phyloP scores from a whole-genome alignment of 1,140 invertebrate species.

The Whitmania pigra region DNA sequence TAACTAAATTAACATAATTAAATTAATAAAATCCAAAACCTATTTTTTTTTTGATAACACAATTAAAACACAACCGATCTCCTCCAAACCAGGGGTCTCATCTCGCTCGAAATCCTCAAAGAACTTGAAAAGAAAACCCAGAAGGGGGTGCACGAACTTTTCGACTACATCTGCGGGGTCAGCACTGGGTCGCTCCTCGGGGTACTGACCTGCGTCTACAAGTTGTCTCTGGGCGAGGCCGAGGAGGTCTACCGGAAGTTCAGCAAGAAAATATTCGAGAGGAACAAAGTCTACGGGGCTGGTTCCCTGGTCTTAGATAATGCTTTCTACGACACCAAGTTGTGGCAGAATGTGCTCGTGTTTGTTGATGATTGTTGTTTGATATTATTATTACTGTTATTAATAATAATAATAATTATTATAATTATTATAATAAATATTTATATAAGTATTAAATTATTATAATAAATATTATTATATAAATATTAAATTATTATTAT shows the following conservation, averaged over 20 bases:
- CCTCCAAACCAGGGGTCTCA: slow-evolving; percentile 51
- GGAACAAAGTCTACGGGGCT: slow-evolving; percentile 58
- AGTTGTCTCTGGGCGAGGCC: slow-evolving; percentile 51
- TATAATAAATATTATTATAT: too few species aligned
- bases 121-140: slow-evolving; percentile 54
- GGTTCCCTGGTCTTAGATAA: slow-evolving; percentile 69
- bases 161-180: slow-evolving; percentile 82
- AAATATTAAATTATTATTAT: too few species aligned
- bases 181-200: slow-evolving; percentile 59
- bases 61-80: too few species aligned
- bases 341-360: slow-evolving; percentile 70
- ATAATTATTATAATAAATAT: too few species aligned
- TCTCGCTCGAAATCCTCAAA: slow-evolving; percentile 65
- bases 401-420: too few species aligned
- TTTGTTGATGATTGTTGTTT: slow-evolving; percentile 27
- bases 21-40: too few species aligned
- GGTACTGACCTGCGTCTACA: slow-evolving; percentile 36
- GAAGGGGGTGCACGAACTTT: slow-evolving; percentile 49
- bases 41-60: too few species aligned
- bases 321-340: slow-evolving; percentile 73
- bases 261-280: slow-evolving; percentile 58
- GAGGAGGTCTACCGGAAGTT: slow-evolving; percentile 56
- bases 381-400: too few species aligned
- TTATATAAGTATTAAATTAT: too few species aligned
- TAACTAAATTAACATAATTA: too few species aligned